phyloP scores from a whole-genome alignment of 2,797 vertebrate species.

The Danio choprae region DNA sequence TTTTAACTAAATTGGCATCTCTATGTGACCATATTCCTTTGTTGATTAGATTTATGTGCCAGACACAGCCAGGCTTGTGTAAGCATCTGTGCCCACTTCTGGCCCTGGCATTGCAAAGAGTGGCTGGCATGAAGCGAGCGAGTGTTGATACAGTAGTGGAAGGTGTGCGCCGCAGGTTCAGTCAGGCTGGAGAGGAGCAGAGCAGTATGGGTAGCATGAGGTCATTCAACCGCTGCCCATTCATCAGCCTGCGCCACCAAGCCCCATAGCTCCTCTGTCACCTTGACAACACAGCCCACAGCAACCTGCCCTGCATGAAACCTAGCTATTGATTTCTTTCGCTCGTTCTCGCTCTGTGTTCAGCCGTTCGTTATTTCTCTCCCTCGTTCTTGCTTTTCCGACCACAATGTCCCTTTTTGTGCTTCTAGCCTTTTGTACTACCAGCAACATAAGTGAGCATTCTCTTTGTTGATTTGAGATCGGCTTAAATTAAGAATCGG shows the following conservation, averaged over 20 bases:
- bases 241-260: conserved; percentile 83
- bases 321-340: conserved; percentile 73
- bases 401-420: conserved; percentile 32
- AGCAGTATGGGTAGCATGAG: conserved; percentile 54
- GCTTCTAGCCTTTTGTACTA: conserved; percentile 20
- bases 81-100: conserved; percentile 49
- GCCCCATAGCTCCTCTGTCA: conserved; percentile 90
- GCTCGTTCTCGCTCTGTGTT: conserved; percentile 33
- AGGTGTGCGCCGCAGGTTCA: conserved; percentile 43
- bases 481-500: not conserved
- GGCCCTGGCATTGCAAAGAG: conserved; percentile 33
- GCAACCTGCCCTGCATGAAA: conserved; percentile 87
- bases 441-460: not conserved
- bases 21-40: conserved; percentile 24
- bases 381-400: conserved; percentile 38
- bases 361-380: conserved; percentile 50
- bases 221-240: conserved; percentile 81
- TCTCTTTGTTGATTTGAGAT: conserved; percentile 21
- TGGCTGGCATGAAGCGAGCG: conserved; percentile 17
- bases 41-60: conserved; percentile 33
- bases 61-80: conserved; percentile 43
- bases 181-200: conserved; percentile 33
- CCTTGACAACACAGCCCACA: conserved; percentile 84
- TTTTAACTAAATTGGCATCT: conserved; percentile 7
- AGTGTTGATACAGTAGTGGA: conserved; percentile 26